phyloP scores from a whole-genome alignment of 64 coral and sea anemone genomes.

The Dendronephthya gigantea region DNA sequence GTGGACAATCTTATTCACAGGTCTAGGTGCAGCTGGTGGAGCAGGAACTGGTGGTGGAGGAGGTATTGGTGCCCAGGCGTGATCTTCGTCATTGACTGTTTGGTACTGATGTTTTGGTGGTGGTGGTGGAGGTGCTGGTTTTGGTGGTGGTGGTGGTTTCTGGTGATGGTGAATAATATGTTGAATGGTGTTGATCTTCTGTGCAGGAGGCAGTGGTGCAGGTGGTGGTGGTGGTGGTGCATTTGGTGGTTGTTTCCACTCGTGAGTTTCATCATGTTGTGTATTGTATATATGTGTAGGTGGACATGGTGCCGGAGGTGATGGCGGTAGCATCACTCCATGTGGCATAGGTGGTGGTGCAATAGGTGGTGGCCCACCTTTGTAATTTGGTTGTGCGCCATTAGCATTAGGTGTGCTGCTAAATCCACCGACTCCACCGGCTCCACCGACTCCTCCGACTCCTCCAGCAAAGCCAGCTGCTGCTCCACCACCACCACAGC shows the following conservation, averaged over 20 bases:
- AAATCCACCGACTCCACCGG: neutral
- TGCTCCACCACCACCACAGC: neutral
- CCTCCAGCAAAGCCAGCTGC: neutral
- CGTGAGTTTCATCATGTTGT: conserved; percentile 17
- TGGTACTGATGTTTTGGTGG: neutral
- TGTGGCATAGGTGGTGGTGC: neutral
- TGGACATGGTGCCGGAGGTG: neutral
- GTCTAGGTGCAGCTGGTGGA: neutral
- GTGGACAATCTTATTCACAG: neutral
- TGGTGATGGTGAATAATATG: conserved; percentile 11
- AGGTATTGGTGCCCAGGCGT: conserved; percentile 13
- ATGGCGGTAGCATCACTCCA: neutral
- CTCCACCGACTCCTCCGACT: neutral
- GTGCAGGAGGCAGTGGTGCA: neutral
- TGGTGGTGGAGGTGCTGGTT: neutral
- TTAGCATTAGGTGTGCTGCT: neutral
- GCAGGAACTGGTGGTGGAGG: conserved; percentile 7
- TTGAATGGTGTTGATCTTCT: conserved; percentile 7
- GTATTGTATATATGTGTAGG: conserved; percentile 14
- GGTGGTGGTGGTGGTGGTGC: neutral
- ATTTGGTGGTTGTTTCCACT: neutral
- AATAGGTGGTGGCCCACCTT: neutral
- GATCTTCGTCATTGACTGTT: neutral
- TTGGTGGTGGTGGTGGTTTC: conserved; percentile 4
- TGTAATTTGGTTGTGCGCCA: neutral